These are phyloP conservation scores for Bombyx mandarina DNA, from an alignment of 1,140 invertebrate species.

Conservation along the genomic window DNA sequence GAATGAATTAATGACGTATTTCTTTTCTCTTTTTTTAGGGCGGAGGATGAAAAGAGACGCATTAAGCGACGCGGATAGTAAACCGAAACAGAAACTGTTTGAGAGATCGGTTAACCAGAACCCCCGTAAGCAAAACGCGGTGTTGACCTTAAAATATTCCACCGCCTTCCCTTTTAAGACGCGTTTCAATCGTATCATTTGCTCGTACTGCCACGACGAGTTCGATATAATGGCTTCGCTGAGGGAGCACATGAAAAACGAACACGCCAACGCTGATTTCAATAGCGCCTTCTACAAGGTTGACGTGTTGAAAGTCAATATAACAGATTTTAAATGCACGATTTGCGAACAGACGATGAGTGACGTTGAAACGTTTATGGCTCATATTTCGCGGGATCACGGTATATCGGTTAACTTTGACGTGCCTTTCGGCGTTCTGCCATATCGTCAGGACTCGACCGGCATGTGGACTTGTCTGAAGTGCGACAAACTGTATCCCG, in stretches of 20 bases:
- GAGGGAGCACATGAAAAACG: constrained; percentile 42
- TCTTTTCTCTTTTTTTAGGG: constrained; percentile 66
- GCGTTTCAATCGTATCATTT: constrained; percentile 56
- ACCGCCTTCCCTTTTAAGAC: constrained; percentile 60
- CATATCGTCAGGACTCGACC: constrained; percentile 40
- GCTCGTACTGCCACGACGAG: constrained; percentile 58
- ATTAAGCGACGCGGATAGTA: constrained; percentile 48
- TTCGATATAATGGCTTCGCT: constrained; percentile 47
- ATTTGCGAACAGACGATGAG: constrained; percentile 34
- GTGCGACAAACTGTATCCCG: constrained; percentile 48
- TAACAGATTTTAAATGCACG: constrained; percentile 52
- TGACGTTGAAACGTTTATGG: constrained; percentile 44
- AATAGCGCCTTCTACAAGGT: constrained; percentile 59
- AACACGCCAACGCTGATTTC: constrained; percentile 43
- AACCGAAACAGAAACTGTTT: constrained; percentile 60
- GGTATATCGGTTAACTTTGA: constrained; percentile 46
- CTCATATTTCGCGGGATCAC: constrained; percentile 46
- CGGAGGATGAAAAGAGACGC: constrained; percentile 46
- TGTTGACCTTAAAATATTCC: constrained; percentile 50
- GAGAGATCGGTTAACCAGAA: constrained; percentile 62
- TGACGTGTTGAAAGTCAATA: constrained; percentile 54
- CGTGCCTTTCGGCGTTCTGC: constrained; percentile 50
- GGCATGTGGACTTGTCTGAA: constrained; percentile 54
- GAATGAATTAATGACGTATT: constrained; percentile 49
- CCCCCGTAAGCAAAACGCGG: constrained; percentile 55